Base-by-base conservation (phyloP, 2,113 vertebrate genomes). In the Thamnaconus septentrionalis region DNA sequence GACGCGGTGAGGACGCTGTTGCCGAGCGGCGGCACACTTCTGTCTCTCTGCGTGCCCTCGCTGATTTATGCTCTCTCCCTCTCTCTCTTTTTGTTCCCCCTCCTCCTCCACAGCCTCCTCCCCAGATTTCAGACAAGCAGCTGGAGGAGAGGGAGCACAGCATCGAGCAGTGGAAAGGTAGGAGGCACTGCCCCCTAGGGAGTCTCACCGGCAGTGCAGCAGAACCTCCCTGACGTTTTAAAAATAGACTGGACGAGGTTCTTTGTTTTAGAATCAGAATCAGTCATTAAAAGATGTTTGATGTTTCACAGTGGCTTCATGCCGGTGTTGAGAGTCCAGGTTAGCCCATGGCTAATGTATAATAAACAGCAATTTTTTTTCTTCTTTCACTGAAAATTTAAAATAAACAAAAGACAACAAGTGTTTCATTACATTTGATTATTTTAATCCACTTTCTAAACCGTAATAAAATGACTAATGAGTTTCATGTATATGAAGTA, bases 101-200 rank as follows among this genome's bases (percentile, higher is more conserved):
- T 77, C 96, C 96, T 51, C 97, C 97, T 63, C 95, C 18, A 49
- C 75, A 98, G 97, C 97, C 97, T 77, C 96, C 96, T 51, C 97
- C 97, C 64, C 95, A 97, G 82, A 98, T 98, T 77, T 97, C 96
- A 51, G 97, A 98, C 79, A 96, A 97, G 53, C 96, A 98, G 41
- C 78, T 98, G 75, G 97, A 98, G 83, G 96, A 98, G 90, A 92
- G 97, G 81, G 97, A 98, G 69, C 97, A 98, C 84, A 94, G 90
- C 50, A 98, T 98, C 62, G 96, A 98, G 78, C 96, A 98, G 64
- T 98, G 97, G 97, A 98, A 98, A 98, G 96, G 96, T 98, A 90
- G 82, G 81, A 47, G n/a, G 18, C 59, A 59, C 63, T 60, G 70
- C 79, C 80, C 78, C 71, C 87, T 85, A 59, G 66, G 43, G 82